Conservation (phyloP, 2,113 vertebrate genomes). For the Corydoras sp. region DNA sequence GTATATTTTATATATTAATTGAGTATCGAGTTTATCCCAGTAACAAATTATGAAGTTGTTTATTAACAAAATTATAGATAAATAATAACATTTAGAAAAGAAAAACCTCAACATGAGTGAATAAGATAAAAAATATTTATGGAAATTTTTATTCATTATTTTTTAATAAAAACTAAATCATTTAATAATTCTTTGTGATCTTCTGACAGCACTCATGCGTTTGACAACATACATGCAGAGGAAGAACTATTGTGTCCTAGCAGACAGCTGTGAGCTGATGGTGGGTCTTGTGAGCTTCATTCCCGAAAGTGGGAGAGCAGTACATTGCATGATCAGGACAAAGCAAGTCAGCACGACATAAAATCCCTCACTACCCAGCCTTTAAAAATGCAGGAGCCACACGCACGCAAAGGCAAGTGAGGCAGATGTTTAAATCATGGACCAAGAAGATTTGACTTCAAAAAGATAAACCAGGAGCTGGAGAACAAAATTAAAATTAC, state of each 20-base stretch:
- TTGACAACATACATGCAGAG: too few species aligned
- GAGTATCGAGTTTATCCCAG: background rate
- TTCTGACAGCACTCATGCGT: too few species aligned
- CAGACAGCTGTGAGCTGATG: background rate
- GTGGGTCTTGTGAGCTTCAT: constrained; percentile 41
- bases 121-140: too few species aligned
- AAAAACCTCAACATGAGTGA: too few species aligned
- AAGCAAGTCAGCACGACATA: constrained; percentile 74
- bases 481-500: constrained; percentile 42
- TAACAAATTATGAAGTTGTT: too few species aligned
- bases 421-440: constrained; percentile 72
- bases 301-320: constrained; percentile 59
- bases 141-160: background rate
- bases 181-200: too few species aligned
- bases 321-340: constrained; percentile 78
- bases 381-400: constrained; percentile 86
- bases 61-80: too few species aligned
- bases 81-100: too few species aligned
- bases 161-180: background rate
- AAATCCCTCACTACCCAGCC: constrained; percentile 80
- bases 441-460: constrained; percentile 58
- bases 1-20: background rate
- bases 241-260: background rate
- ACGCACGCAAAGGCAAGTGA: constrained; percentile 74
- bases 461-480: constrained; percentile 65